Percentiles rank a stretch among this genome's conserved stretches.
Evolutionary conservation across 2,888 invertebrate genomes (phyloP).

Genomic region (Ptilodon capucinus): DNA sequence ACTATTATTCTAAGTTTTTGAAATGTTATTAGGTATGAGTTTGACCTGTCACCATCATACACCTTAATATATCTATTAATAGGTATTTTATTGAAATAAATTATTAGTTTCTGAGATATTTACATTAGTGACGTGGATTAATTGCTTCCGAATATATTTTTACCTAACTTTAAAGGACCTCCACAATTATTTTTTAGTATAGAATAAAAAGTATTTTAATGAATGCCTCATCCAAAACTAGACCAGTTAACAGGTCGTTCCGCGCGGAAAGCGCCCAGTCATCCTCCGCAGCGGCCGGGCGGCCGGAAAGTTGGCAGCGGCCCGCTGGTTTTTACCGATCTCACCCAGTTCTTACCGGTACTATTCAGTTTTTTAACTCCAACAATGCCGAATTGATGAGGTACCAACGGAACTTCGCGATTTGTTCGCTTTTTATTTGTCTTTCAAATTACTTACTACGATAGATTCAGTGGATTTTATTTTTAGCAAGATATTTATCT

Average conservation of each 20-base stretch:
- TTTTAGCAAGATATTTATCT: constrained; percentile 11
- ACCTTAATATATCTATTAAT: too few relatives aligned
- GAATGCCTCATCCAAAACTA: constrained; percentile 46
- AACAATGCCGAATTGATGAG: constrained; percentile 36
- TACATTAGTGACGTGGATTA: too few relatives aligned
- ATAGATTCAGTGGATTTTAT: neutral
- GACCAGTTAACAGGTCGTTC: constrained; percentile 37
- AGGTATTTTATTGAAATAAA: too few relatives aligned
- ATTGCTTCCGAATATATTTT: too few relatives aligned
- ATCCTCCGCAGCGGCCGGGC: constrained; percentile 36
- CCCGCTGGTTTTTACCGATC: constrained; percentile 45
- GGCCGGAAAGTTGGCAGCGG: constrained; percentile 55
- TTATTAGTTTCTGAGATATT: too few relatives aligned
- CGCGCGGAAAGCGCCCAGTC: constrained; percentile 48
- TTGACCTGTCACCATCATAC: too few relatives aligned
- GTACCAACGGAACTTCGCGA: constrained; percentile 17
- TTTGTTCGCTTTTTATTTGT: constrained; percentile 9
- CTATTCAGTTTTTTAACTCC: constrained; percentile 28
- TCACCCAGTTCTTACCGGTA: constrained; percentile 38
- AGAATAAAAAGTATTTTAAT: constrained; percentile 22
- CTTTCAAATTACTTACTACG: neutral
- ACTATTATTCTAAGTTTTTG: too few relatives aligned
- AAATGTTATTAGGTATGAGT: too few relatives aligned
- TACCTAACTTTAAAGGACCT: too few relatives aligned
- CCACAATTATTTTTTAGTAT: too few relatives aligned